phyloP scores from a whole-genome alignment of 2,797 vertebrate species.

The Enteromius viviparus region DNA sequence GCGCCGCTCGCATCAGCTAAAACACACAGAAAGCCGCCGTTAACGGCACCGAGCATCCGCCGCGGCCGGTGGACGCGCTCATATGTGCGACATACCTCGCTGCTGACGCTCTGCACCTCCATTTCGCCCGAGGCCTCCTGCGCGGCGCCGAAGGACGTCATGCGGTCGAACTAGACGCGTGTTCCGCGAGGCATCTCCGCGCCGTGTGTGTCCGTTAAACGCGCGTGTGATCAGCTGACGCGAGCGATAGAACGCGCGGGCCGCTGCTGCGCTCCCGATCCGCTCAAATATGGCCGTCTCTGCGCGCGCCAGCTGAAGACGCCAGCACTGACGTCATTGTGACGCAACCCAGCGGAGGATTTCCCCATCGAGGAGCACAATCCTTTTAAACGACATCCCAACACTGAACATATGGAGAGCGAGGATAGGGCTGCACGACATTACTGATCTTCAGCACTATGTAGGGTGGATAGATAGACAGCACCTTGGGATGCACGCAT shows the following conservation, averaged over 20 bases:
- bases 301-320: slow-evolving; percentile 78
- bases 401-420: neutral
- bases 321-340: slow-evolving; percentile 81
- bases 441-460: too few relatives aligned
- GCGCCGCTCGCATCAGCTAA: neutral
- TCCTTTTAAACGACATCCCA: neutral
- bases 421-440: neutral
- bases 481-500: too few relatives aligned
- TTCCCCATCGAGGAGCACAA: slow-evolving; percentile 73
- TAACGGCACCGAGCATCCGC: neutral
- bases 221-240: slow-evolving; percentile 48
- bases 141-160: slow-evolving; percentile 82
- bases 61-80: neutral
- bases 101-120: slow-evolving; percentile 86
- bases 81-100: slow-evolving; percentile 74
- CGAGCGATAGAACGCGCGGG: slow-evolving; percentile 60
- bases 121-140: slow-evolving; percentile 82
- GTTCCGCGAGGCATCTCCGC: slow-evolving; percentile 75
- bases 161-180: slow-evolving; percentile 73
- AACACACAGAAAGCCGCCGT: neutral
- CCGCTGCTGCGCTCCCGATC: slow-evolving; percentile 73
- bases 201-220: slow-evolving; percentile 59
- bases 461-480: too few relatives aligned
- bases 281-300: slow-evolving; percentile 84
- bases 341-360: slow-evolving; percentile 82